phyloP scores from a whole-genome alignment of 1,140 invertebrate species.

The Pseudobourletiella spinata region DNA sequence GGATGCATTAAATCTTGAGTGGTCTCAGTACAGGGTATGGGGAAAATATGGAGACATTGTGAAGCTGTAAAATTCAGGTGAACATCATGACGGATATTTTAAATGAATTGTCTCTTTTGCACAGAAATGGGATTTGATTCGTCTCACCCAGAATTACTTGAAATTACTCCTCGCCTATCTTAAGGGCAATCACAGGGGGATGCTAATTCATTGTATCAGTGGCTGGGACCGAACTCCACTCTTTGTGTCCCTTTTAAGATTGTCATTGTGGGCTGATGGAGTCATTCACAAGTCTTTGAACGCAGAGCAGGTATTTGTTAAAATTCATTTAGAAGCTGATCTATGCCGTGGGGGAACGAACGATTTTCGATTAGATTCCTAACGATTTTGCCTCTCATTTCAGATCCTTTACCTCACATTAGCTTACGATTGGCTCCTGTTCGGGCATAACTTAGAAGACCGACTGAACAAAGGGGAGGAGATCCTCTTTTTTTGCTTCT shows the following conservation, averaged over 20 bases:
- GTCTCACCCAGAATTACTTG: constrained; percentile 72
- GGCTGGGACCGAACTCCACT: constrained; percentile 78
- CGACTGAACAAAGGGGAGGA: constrained; percentile 66
- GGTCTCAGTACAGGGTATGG: constrained; percentile 64
- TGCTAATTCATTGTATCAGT: constrained; percentile 79
- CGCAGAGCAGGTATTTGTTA: constrained; percentile 38
- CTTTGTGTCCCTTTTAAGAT: constrained; percentile 64
- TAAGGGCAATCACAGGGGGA: constrained; percentile 57
- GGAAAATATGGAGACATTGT: too few species aligned
- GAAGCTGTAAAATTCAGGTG: too few species aligned
- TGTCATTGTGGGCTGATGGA: constrained; percentile 76
- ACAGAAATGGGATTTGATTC: constrained; percentile 61
- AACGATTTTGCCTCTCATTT: too few species aligned
- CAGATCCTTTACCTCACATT: constrained; percentile 73
- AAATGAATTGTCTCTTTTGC: too few species aligned
- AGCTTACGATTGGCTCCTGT: constrained; percentile 78
- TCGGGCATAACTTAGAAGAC: constrained; percentile 68
- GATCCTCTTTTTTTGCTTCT: constrained; percentile 73
- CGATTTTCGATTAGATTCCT: too few species aligned
- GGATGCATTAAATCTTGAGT: constrained; percentile 57
- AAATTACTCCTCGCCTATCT: constrained; percentile 62
- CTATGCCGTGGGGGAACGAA: too few species aligned
- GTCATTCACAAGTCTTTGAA: constrained; percentile 61
- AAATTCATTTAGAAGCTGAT: not conserved
- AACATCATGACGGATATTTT: too few species aligned